Percentiles rank a stretch among this genome's conserved stretches.
phyloP scores from a whole-genome alignment of 2,113 vertebrate genomes.

The Corythoichthys haematopterus region DNA sequence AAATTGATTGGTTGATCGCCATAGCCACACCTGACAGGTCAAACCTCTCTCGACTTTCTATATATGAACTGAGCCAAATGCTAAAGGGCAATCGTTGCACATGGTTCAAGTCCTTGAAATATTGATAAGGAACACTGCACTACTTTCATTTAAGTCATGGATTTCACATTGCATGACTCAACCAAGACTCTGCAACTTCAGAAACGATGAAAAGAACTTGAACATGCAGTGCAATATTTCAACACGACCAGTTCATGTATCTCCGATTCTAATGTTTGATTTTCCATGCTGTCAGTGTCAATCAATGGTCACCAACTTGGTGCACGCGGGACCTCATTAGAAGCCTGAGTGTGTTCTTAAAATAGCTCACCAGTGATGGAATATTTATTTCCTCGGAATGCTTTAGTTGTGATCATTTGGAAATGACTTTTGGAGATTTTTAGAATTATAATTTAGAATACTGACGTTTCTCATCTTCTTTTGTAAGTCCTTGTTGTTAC shows the following conservation, averaged over 20 bases:
- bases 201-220: neutral
- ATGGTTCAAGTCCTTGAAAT: constrained; percentile 40
- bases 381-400: neutral
- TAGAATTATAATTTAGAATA: neutral
- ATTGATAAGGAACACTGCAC: constrained; percentile 25
- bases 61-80: constrained; percentile 14
- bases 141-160: constrained; percentile 18
- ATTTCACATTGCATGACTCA: neutral
- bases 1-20: constrained; percentile 9
- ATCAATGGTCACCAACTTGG: neutral
- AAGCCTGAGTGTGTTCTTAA: neutral
- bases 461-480: neutral
- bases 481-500: neutral
- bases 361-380: neutral
- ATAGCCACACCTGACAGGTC: constrained; percentile 29
- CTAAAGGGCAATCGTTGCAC: constrained; percentile 26
- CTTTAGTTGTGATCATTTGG: neutral
- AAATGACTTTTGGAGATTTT: neutral
- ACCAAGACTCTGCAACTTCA: neutral
- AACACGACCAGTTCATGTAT: neutral
- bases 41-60: constrained; percentile 10
- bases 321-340: neutral
- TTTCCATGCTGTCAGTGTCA: neutral
- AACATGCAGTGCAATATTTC: neutral
- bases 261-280: neutral